A percentile compares a stretch with the other conserved stretches of the same genome.
These are phyloP conservation scores for Cepaea nemoralis DNA, from an alignment of 1,140 invertebrate species.

Conservation along the genomic window DNA sequence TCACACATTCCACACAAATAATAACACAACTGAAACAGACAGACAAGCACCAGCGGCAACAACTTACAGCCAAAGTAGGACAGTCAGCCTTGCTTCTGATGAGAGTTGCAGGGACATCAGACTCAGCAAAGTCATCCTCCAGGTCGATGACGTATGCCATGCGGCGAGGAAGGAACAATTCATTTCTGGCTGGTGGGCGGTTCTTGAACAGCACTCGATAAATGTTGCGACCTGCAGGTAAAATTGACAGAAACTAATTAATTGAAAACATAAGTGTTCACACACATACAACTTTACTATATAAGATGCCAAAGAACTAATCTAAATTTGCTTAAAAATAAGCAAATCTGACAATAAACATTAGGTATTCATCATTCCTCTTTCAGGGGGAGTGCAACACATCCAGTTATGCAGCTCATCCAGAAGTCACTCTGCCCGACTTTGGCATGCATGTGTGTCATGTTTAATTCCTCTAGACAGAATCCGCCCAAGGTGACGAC, in stretches of 20 bases:
- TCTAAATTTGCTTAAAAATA: too few species aligned
- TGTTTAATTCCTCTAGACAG: too few species aligned
- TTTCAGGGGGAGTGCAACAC: too few species aligned
- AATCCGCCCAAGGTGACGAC: too few species aligned
- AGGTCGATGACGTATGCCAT: conserved; percentile 99
- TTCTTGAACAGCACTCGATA: conserved; percentile 72
- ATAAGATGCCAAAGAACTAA: too few species aligned
- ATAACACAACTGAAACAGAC: too few species aligned
- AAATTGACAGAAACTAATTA: neutral
- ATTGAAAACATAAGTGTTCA: neutral
- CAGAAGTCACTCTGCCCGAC: too few species aligned
- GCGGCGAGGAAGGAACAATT: conserved; percentile 93
- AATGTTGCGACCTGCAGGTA: conserved; percentile 70
- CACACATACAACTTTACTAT: too few species aligned
- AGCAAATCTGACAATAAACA: neutral
- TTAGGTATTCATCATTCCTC: too few species aligned
- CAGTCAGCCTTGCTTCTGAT: conserved; percentile 96
- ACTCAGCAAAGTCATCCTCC: conserved; percentile 89
- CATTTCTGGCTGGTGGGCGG: conserved; percentile 82
- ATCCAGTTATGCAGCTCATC: too few species aligned
- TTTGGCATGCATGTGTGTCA: too few species aligned
- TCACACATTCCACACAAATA: too few species aligned
- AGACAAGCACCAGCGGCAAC: neutral
- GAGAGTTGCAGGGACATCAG: conserved; percentile 95
- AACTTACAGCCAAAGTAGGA: conserved; percentile 77